Conservation (phyloP, 2,888 invertebrate genomes). For the Prosapia bicincta region DNA sequence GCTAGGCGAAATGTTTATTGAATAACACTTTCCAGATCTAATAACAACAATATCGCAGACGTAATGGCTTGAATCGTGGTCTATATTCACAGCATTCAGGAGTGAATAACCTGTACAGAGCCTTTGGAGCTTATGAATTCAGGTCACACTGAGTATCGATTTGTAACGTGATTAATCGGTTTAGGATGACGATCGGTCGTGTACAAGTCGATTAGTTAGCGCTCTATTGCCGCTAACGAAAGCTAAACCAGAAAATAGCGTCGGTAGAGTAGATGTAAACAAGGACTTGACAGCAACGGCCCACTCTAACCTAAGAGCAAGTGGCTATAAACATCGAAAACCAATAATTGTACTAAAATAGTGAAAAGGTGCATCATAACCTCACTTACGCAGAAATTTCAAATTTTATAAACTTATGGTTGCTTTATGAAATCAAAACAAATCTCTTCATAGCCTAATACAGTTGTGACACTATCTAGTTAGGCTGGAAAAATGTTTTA, state of each 20-base stretch:
- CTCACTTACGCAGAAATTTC: no score
- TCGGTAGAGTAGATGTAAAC: constrained; percentile 15
- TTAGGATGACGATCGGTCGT: constrained; percentile 18
- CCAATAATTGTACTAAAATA: no score
- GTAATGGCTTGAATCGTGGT: background rate
- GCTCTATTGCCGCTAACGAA: no score
- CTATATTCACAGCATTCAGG: background rate
- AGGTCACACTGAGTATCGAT: background rate
- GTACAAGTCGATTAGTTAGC: background rate
- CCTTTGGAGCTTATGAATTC: background rate
- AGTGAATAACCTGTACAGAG: background rate
- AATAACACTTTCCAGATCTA: background rate
- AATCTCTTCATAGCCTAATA: no score
- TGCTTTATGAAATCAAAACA: no score
- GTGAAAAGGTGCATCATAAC: no score
- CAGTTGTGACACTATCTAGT: no score
- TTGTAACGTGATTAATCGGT: constrained; percentile 18
- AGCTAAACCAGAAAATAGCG: no score
- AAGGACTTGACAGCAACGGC: background rate
- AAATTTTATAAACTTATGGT: no score
- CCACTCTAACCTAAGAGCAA: background rate
- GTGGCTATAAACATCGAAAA: background rate
- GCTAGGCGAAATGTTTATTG: background rate
- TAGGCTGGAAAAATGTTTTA: no score
- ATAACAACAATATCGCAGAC: no score